Conservation (phyloP, 2,797 vertebrate genomes). For the Phrynocephalus forsythii region DNA sequence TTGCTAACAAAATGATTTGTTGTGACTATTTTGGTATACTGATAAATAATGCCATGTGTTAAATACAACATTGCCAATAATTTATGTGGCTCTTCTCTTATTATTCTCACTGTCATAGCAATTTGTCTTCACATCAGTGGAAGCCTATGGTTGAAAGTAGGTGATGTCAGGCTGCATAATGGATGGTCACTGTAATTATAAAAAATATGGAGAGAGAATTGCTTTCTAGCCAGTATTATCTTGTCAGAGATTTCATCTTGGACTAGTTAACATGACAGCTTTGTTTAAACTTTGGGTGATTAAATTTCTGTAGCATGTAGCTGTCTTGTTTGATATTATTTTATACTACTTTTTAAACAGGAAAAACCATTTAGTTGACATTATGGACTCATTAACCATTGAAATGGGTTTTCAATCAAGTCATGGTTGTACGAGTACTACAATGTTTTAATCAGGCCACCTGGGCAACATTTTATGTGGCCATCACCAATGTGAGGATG, state of each 20-base stretch:
- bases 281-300: conserved; percentile 58
- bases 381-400: conserved; percentile 58
- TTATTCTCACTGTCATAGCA: conserved; percentile 29
- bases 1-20: not conserved
- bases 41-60: not conserved
- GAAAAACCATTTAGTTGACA: conserved; percentile 60
- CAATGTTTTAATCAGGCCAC: conserved; percentile 34
- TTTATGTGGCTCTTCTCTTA: conserved; percentile 9
- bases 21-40: conserved; percentile 20
- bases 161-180: conserved; percentile 35
- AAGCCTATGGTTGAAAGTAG: conserved; percentile 50
- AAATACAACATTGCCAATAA: conserved; percentile 26
- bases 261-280: conserved; percentile 54
- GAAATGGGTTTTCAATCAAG: conserved; percentile 52
- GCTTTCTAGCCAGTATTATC: conserved; percentile 50
- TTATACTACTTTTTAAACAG: conserved; percentile 56
- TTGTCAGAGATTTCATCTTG: conserved; percentile 53
- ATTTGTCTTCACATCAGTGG: conserved; percentile 32
- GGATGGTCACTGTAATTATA: conserved; percentile 56
- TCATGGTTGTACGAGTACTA: conserved; percentile 57
- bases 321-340: conserved; percentile 66
- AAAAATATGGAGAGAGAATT: conserved; percentile 55
- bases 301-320: conserved; percentile 53
- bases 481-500: not conserved
- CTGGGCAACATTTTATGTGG: conserved; percentile 27